A percentile compares a stretch with the other conserved stretches of the same genome.
Conservation (phyloP, 2,113 vertebrate species). For the Penelope pileata region DNA sequence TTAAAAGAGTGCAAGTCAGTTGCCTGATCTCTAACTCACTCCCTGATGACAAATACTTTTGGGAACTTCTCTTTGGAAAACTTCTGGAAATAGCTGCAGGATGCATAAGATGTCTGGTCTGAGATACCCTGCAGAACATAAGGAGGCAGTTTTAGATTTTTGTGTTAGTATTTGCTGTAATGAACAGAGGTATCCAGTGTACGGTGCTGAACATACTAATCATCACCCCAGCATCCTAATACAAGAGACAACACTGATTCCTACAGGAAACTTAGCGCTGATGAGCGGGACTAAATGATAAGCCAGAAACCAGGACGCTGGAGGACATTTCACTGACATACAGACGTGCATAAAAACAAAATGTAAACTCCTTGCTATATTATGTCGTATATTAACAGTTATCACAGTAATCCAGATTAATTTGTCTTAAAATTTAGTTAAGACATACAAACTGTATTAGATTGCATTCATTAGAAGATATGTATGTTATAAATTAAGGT, state of each 20-base stretch:
- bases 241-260: neutral
- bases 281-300: neutral
- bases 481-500: neutral
- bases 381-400: neutral
- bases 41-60: neutral
- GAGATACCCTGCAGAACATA: neutral
- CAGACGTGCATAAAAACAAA: too few relatives aligned
- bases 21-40: neutral
- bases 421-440: neutral
- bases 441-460: neutral
- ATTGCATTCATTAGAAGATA: neutral
- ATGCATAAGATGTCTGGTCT: fast-evolving
- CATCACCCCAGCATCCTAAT: neutral
- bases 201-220: neutral
- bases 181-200: fast-evolving
- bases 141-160: neutral
- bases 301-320: neutral
- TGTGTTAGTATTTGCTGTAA: neutral
- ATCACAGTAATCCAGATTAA: neutral
- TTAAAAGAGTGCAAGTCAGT: neutral
- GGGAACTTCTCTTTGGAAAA: neutral
- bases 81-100: neutral
- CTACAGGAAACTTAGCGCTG: neutral
- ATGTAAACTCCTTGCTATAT: too few relatives aligned
- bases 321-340: neutral